Base-by-base conservation (phyloP, 2,113 vertebrate genomes). In the Pao palembangensis region DNA sequence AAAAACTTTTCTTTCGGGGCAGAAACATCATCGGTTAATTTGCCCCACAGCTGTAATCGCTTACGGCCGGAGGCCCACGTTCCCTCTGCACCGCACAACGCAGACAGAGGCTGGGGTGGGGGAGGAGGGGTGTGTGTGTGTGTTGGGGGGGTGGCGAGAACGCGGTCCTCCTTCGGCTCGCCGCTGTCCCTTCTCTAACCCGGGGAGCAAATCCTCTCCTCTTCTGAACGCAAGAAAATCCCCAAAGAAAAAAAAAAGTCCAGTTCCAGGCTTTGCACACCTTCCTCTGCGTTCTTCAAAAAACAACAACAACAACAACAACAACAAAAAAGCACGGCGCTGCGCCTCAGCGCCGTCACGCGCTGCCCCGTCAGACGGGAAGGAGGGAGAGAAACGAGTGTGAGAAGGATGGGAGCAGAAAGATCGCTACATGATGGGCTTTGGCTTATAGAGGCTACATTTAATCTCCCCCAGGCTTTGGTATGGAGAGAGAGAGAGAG, bases 361-460 rank as follows among this genome's bases (percentile, higher is more conserved):
- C 21, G 21, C 21, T 23, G 21, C 21, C 77, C 85, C 87, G 89
- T 89, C 87, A 85, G 71, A 88, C 87, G 60, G 66, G 64, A 48
- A 64, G 34, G 64, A 63, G 50, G 61, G 55, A 73, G 58, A 59
- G 41, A 54, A 58, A 57, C 10, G 11, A 61, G 73, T 59, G 49
- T 48, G 73, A 63, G 71, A 55, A 72, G 65, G 81, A 73, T 51
- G 67, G 76, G 87, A 86, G 85, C 89, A 85, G 87, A 91, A 90
- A 94, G 92, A 92, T 91, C 92, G 92, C 93, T 91, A 92, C 92
- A 89, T 92, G 93, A 92, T 94, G 94, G 91, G 92, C 88, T 92
- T 83, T 92, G 93, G 92, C 93, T 96, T 93, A 94, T 90, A 92
- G 93, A 94, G 93, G 92, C 94, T 93, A 94, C 93, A 94, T 96